phyloP scores from a whole-genome alignment of 1,140 invertebrate genomes.

The Drosophila sechellia region DNA sequence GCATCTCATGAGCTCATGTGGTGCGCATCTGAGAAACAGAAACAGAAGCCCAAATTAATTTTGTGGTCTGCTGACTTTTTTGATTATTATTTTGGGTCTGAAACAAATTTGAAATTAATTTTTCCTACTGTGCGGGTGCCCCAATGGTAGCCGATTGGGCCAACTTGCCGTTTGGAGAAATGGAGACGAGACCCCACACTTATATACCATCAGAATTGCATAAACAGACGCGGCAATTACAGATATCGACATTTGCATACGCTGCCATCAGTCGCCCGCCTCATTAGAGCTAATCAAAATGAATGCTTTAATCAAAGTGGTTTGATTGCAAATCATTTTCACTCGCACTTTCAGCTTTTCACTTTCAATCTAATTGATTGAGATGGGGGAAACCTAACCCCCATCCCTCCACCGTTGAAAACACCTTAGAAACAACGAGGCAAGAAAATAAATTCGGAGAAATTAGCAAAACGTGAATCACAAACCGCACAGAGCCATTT shows the following conservation, averaged over 20 bases:
- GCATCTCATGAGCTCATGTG: conserved; percentile 14
- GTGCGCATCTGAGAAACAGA: conserved; percentile 28
- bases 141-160: neutral
- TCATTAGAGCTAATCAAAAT: conserved; percentile 72
- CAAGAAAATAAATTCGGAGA: conserved; percentile 55
- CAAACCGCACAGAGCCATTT: conserved; percentile 48
- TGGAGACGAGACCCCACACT: neutral
- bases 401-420: conserved; percentile 32
- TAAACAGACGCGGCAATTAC: conserved; percentile 25
- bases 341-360: conserved; percentile 78
- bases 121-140: conserved; percentile 50
- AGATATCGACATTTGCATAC: conserved; percentile 9
- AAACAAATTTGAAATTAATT: conserved; percentile 56
- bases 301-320: conserved; percentile 72
- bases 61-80: conserved; percentile 52
- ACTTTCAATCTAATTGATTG: conserved; percentile 75
- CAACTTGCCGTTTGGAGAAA: neutral
- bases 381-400: conserved; percentile 1
- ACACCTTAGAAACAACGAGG: conserved; percentile 41
- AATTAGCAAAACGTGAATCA: conserved; percentile 70
- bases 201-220: conserved; percentile 34
- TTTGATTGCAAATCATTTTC: conserved; percentile 69
- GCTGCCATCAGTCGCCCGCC: conserved; percentile 12
- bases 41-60: conserved; percentile 43
- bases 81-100: conserved; percentile 29